These are phyloP conservation scores for Amphiprion percula DNA, from an alignment of 2,113 vertebrate species.

Conservation along the genomic window DNA sequence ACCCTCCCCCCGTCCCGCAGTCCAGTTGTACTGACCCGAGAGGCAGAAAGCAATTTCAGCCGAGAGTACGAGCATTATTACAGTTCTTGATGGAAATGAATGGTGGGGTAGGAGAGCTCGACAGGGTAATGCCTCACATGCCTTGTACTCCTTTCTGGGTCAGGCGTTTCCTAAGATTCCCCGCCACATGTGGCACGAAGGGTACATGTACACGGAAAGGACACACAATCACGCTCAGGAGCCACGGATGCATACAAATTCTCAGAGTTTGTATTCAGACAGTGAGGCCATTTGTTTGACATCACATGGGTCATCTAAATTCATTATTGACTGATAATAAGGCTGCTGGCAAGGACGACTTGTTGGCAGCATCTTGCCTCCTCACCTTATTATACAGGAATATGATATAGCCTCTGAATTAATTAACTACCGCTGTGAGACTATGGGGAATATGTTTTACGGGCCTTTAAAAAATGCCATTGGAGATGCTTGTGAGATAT, in stretches of 20 bases:
- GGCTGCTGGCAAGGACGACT: conserved; percentile 61
- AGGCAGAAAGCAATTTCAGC: conserved; percentile 85
- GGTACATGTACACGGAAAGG: background rate
- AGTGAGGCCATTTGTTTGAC: conserved; percentile 24
- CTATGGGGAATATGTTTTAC: conserved; percentile 33
- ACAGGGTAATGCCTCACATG: conserved; percentile 66
- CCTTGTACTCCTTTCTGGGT: conserved; percentile 69
- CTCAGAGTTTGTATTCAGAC: conserved; percentile 32
- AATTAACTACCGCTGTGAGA: conserved; percentile 37
- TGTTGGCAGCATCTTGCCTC: conserved; percentile 51
- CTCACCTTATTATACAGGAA: conserved; percentile 39
- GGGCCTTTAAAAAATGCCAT: conserved; percentile 25
- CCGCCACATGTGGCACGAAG: conserved; percentile 1
- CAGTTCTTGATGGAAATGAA: conserved; percentile 82
- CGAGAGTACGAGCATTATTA: conserved; percentile 81
- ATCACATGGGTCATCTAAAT: conserved; percentile 40
- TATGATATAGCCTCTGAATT: conserved; percentile 47
- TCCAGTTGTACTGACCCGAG: conserved; percentile 71
- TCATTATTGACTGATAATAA: conserved; percentile 68
- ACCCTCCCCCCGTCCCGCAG: conserved; percentile 8
- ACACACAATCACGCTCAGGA: background rate
- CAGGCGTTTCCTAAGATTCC: conserved; percentile 51
- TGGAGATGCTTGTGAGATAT: conserved; percentile 16
- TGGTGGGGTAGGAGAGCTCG: conserved; percentile 57
- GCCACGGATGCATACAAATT: conserved; percentile 7